These are phyloP conservation scores for Redunca redunca DNA, from an alignment of 2,113 vertebrate species.

Conservation along the genomic window DNA sequence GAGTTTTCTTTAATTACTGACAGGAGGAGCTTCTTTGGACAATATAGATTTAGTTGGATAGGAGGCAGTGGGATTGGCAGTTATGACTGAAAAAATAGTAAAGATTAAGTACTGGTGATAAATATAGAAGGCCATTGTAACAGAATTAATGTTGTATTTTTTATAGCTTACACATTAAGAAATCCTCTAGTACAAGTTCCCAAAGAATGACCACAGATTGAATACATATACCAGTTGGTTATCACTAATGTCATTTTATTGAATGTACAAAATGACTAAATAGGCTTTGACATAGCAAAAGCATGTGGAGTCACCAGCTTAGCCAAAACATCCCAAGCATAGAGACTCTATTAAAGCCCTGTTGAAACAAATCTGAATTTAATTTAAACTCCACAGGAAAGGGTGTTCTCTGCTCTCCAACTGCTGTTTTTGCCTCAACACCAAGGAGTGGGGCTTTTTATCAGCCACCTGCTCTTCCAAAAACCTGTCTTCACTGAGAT, in stretches of 20 bases:
- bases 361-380: conserved; percentile 79
- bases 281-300: background rate
- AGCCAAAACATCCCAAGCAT: conserved; percentile 23
- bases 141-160: background rate
- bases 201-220: background rate
- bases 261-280: background rate
- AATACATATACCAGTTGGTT: conserved; percentile 21
- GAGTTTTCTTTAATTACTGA: background rate
- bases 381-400: conserved; percentile 74
- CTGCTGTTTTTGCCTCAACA: conserved; percentile 55
- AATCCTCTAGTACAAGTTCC: background rate
- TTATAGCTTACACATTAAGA: background rate
- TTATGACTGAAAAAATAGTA: background rate
- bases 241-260: conserved; percentile 4
- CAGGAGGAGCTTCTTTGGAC: background rate
- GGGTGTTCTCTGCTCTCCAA: conserved; percentile 33
- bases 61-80: background rate
- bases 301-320: background rate
- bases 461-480: conserved; percentile 67
- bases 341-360: conserved; percentile 70
- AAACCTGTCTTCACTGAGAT: conserved; percentile 50
- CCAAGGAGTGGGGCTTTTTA: conserved; percentile 58
- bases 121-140: background rate
- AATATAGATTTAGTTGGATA: background rate
- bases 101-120: background rate